Evolutionary conservation across 2,888 invertebrate genomes (phyloP), one percentile per base, ranked within the genome.

Genomic region (Eupsilia transversa): DNA sequence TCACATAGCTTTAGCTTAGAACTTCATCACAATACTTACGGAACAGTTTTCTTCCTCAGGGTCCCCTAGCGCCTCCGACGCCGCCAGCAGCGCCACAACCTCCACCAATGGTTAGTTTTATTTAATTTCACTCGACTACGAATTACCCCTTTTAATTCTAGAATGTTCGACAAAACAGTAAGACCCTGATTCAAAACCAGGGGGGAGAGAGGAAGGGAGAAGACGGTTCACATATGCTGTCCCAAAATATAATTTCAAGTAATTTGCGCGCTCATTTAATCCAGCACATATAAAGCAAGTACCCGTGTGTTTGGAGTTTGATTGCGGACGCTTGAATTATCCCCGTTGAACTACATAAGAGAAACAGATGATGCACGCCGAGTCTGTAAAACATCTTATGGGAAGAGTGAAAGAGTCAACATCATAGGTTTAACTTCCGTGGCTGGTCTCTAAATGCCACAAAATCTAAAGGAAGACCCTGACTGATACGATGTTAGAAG

Each of bases 51-150:
- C 9, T 66, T n/a, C n/a, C 6, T 4, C 83, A 95, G 94, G 96
- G 97, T 66, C 95, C 97, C 1, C 72, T 94, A 66, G 96, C 97
- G 23, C 96, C 96, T 3, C 96, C 96, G 5, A 96, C 97, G 70
- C 96, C 97, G 2, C 97, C 97, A 3, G 96, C 97, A 0, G 96
- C 96, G 2, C 96, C 97, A 0, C 96, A 96, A 76, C 96, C 94
- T 0, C 96, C 95, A 17, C 96, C 96, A 30, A 94, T 95, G 95
- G 95, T 95, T 73, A 87, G 91, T 89, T 88, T 65, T 78, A 20
- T 88, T 65, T 78, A 20, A 59, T 80, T 68, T 81, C 35, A 81
- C 72, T 57, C 56, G 64, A 79, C 67, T 73, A 74, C 59, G 35
- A 74, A 80, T 69, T 75, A 20, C 63, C 60, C 54, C 2, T 54